A percentile compares a stretch with the other conserved stretches of the same genome.
phyloP scores from a whole-genome alignment of 2,888 invertebrate species.

The Idaea biselata region DNA sequence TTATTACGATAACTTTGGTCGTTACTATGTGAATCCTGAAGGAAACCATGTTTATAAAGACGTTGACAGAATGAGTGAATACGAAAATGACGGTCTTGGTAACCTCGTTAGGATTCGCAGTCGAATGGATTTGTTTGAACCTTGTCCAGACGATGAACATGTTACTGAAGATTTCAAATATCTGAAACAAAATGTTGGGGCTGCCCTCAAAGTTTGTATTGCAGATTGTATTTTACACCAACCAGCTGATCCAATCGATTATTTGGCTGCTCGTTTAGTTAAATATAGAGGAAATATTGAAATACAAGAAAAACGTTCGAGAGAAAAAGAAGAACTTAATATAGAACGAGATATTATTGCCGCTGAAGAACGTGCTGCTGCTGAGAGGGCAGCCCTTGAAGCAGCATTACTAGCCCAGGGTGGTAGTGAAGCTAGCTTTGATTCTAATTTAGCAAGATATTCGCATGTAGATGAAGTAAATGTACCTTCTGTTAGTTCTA shows the following conservation, averaged over 20 bases:
- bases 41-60: slow-evolving; percentile 72
- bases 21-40: slow-evolving; percentile 61
- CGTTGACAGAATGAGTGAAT: slow-evolving; percentile 61
- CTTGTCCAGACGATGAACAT: slow-evolving; percentile 62
- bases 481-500: slow-evolving; percentile 37
- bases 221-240: slow-evolving; percentile 64
- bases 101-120: slow-evolving; percentile 71
- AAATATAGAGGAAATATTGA: slow-evolving; percentile 68
- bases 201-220: slow-evolving; percentile 62
- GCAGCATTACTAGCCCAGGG: slow-evolving; percentile 49
- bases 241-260: slow-evolving; percentile 69
- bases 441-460: slow-evolving; percentile 63
- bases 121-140: slow-evolving; percentile 55
- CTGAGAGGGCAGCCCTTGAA: slow-evolving; percentile 57
- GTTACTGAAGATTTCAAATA: slow-evolving; percentile 70
- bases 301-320: slow-evolving; percentile 49
- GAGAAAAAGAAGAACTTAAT: slow-evolving; percentile 56
- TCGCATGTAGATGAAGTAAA: slow-evolving; percentile 33
- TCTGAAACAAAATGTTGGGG: slow-evolving; percentile 61
- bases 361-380: slow-evolving; percentile 58
- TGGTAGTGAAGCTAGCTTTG: slow-evolving; percentile 68
- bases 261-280: slow-evolving; percentile 52
- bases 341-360: slow-evolving; percentile 54
- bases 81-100: slow-evolving; percentile 72
- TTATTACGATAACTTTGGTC: slow-evolving; percentile 68